These are phyloP conservation scores for Sebastes elongatus DNA, from an alignment of 2,797 vertebrate genomes.

Conservation along the genomic window DNA sequence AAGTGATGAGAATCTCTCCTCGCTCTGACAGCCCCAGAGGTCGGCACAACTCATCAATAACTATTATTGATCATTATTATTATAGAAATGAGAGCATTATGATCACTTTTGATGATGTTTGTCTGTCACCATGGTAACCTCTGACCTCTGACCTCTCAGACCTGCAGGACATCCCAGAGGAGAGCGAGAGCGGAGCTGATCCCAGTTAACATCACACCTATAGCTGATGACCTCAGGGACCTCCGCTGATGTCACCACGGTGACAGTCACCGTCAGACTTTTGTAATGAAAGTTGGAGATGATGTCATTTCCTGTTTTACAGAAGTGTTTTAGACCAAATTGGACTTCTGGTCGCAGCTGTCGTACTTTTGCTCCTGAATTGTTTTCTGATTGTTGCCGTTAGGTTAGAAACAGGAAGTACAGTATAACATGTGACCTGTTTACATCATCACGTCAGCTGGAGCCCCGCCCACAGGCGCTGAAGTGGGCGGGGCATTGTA, in stretches of 20 bases:
- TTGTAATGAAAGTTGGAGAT: neutral
- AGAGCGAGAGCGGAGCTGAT: slow-evolving; percentile 86
- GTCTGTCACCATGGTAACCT: slow-evolving; percentile 27
- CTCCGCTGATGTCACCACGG: neutral
- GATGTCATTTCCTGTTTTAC: slow-evolving; percentile 30
- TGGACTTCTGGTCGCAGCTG: neutral
- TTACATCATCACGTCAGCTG: slow-evolving; percentile 45
- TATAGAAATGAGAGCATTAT: neutral
- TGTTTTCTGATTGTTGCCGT: slow-evolving; percentile 32
- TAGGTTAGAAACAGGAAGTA: slow-evolving; percentile 13
- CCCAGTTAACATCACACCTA: slow-evolving; percentile 65
- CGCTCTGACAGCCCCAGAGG: slow-evolving; percentile 82
- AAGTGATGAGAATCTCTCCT: slow-evolving; percentile 76
- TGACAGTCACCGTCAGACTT: neutral
- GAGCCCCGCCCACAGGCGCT: neutral
- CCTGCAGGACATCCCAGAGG: slow-evolving; percentile 95
- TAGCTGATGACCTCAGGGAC: slow-evolving; percentile 12
- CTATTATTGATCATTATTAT: neutral
- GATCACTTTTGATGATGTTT: neutral
- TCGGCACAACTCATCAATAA: slow-evolving; percentile 1
- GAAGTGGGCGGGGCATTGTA: neutral
- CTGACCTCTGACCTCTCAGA: slow-evolving; percentile 75
- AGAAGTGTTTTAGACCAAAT: slow-evolving; percentile 11
- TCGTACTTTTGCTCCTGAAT: neutral
- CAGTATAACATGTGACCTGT: slow-evolving; percentile 29